Evolutionary conservation across 2,888 invertebrate genomes (phyloP).

Genomic region (Ectropis crepuscularia): DNA sequence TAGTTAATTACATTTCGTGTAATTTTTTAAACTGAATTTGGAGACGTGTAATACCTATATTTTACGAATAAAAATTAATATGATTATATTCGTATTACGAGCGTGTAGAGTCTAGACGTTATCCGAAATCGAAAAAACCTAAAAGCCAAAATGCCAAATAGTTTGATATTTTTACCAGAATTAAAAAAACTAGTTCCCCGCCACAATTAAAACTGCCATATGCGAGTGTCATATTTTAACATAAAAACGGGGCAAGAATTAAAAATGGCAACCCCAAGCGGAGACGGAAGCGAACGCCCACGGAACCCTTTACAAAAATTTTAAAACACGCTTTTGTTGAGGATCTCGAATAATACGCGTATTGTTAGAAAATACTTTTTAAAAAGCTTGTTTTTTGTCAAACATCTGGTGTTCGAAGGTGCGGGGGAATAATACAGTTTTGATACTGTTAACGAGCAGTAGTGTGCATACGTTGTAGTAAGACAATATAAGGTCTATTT

Average conservation of each 20-base stretch:
- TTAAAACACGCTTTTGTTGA: conserved; percentile 52
- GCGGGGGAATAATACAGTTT: conserved; percentile 14
- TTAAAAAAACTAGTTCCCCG: conserved; percentile 42
- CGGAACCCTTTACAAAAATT: conserved; percentile 64
- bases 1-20: no score
- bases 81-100: no score
- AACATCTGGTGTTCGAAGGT: conserved; percentile 43
- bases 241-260: conserved; percentile 48
- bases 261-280: conserved; percentile 44
- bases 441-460: no score
- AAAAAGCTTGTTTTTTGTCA: conserved; percentile 33
- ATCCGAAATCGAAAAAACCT: no score
- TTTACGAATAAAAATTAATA: no score
- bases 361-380: conserved; percentile 47
- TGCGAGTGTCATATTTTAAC: conserved; percentile 55
- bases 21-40: no score
- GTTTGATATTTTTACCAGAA: background rate
- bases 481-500: no score
- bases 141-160: no score
- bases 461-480: no score
- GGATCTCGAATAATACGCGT: conserved; percentile 41
- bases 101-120: no score
- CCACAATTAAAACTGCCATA: conserved; percentile 54
- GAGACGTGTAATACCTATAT: no score
- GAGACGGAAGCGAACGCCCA: conserved; percentile 51